A percentile compares a stretch with the other conserved stretches of the same genome.
Evolutionary conservation across 2,113 vertebrate genomes (phyloP).

Genomic region (Ardeotis arabs): DNA sequence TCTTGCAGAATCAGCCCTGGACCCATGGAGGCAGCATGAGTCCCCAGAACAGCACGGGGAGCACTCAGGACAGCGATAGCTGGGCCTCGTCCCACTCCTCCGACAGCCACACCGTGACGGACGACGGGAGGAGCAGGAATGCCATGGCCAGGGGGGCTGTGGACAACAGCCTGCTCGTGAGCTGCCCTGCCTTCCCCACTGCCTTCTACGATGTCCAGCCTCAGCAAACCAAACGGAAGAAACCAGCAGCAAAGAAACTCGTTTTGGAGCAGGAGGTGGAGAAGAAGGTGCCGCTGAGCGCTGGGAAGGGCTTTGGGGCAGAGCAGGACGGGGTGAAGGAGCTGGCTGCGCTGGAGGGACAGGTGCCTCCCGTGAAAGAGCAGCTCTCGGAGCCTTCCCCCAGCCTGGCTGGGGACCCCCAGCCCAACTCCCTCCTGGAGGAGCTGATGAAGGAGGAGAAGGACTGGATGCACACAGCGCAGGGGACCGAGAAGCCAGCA

Average conservation of each 20-base stretch:
- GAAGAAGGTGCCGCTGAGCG: neutral
- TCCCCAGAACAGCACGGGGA: constrained; percentile 95
- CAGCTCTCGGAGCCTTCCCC: neutral
- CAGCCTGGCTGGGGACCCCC: neutral
- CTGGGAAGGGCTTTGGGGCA: neutral
- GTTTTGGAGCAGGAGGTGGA: constrained; percentile 31
- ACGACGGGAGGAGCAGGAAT: constrained; percentile 23
- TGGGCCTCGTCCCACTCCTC: constrained; percentile 78
- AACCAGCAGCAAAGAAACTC: constrained; percentile 54
- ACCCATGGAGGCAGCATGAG: constrained; percentile 88
- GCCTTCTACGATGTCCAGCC: constrained; percentile 16
- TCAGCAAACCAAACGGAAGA: constrained; percentile 65
- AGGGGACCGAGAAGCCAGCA: neutral
- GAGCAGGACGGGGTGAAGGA: neutral
- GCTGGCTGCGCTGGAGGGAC: neutral
- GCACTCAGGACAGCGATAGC: constrained; percentile 93
- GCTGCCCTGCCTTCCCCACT: constrained; percentile 1
- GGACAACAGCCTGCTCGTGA: constrained; percentile 12
- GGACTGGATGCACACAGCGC: neutral
- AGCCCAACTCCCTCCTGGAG: constrained; percentile 24
- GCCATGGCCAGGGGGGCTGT: neutral
- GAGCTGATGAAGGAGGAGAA: constrained; percentile 17
- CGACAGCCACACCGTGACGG: neutral
- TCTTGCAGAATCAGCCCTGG: constrained; percentile 79
- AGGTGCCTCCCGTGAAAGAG: neutral